A percentile compares a stretch with the other conserved stretches of the same genome.
These are phyloP conservation scores for Oreochromis spilurus DNA, from an alignment of 2,113 vertebrate species.

Conservation along the genomic window DNA sequence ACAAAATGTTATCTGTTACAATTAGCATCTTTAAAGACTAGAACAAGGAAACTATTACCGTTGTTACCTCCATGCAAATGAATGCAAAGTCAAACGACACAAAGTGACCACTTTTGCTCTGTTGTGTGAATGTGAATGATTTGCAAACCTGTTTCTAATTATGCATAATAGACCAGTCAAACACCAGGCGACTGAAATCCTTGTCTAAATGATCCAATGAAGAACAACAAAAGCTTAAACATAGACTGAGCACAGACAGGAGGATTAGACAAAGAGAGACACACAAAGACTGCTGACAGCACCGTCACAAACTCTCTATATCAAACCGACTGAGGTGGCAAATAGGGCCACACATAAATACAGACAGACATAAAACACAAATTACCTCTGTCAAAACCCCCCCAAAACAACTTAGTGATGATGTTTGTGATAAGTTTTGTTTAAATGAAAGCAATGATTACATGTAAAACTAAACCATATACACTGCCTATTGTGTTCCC, in stretches of 20 bases:
- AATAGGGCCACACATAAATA: background rate
- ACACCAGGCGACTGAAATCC: background rate
- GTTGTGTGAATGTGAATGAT: background rate
- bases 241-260: background rate
- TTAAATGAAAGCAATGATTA: background rate
- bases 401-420: background rate
- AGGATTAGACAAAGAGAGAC: background rate
- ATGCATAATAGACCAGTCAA: background rate
- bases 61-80: background rate
- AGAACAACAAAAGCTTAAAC: background rate
- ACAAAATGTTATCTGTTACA: background rate
- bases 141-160: background rate
- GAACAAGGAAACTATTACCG: background rate
- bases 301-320: background rate
- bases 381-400: background rate
- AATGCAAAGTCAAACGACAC: background rate
- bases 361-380: background rate
- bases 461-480: background rate
- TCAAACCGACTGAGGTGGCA: background rate
- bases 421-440: background rate
- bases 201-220: background rate
- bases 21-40: background rate
- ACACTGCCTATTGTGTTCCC: background rate
- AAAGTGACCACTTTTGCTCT: background rate
- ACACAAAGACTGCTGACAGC: background rate